phyloP scores from a whole-genome alignment of 1,140 invertebrate species.

The Euglossa dilemma region DNA sequence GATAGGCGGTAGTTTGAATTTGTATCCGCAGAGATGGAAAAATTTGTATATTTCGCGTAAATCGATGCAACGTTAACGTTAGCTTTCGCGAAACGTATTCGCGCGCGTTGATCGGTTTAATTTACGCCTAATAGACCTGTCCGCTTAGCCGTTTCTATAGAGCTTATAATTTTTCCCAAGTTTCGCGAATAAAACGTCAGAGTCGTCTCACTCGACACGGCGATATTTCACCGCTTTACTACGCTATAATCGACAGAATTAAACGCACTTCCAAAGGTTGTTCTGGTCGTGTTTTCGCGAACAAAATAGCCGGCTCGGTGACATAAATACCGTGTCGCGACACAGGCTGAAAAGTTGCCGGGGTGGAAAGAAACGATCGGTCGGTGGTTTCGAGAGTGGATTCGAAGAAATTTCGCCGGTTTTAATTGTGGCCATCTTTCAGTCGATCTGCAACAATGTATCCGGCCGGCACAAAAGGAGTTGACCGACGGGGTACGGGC shows the following conservation, averaged over 20 bases:
- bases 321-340: conserved; percentile 58
- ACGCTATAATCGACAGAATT: neutral
- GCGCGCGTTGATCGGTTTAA: too few relatives aligned
- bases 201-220: neutral
- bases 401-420: conserved; percentile 64
- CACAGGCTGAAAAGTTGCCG: conserved; percentile 34
- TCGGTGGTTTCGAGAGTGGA: conserved; percentile 43
- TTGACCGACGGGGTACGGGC: conserved; percentile 47
- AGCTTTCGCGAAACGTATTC: too few relatives aligned
- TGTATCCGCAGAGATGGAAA: too few relatives aligned
- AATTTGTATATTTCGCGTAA: too few relatives aligned
- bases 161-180: neutral
- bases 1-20: too few relatives aligned
- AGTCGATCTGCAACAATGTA: conserved; percentile 68
- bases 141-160: neutral
- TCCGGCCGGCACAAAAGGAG: conserved; percentile 44
- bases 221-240: neutral
- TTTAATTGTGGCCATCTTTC: conserved; percentile 72
- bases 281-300: neutral
- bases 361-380: conserved; percentile 15
- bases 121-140: neutral
- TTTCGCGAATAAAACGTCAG: neutral
- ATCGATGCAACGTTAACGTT: too few relatives aligned
- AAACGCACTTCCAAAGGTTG: neutral
- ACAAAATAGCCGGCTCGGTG: conserved; percentile 25